Percentiles rank a stretch among this genome's conserved stretches.
phyloP scores from a whole-genome alignment of 1,140 invertebrate species.

The Calliopsis andreniformis region DNA sequence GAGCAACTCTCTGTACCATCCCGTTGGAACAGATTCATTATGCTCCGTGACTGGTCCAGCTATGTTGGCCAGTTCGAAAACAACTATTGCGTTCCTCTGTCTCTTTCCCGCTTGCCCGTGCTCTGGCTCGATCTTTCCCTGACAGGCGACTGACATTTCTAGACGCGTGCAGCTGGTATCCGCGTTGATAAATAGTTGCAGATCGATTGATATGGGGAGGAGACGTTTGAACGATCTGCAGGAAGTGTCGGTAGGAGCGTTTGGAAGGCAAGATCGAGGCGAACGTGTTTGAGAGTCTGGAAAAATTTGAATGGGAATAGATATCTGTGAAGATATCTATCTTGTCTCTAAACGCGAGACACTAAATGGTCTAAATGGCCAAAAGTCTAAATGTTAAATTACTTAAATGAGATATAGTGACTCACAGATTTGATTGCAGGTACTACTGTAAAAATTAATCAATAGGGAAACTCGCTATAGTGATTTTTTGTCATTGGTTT shows the following conservation, averaged over 20 bases:
- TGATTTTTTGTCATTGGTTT: too few relatives aligned
- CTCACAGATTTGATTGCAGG: too few relatives aligned
- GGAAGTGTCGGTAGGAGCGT: background rate
- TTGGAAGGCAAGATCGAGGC: background rate
- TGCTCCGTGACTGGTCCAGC: slow-evolving; percentile 61
- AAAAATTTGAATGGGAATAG: too few relatives aligned
- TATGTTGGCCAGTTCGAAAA: slow-evolving; percentile 68
- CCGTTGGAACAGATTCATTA: slow-evolving; percentile 73
- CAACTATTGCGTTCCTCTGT: slow-evolving; percentile 58
- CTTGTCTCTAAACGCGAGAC: too few relatives aligned
- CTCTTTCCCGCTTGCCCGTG: background rate
- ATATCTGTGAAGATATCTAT: too few relatives aligned
- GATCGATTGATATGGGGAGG: slow-evolving; percentile 8
- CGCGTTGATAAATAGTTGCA: slow-evolving; percentile 14
- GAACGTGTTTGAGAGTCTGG: background rate
- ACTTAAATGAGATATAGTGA: too few relatives aligned
- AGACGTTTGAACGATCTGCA: slow-evolving; percentile 13
- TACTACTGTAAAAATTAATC: too few relatives aligned
- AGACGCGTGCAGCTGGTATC: background rate
- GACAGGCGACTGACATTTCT: slow-evolving; percentile 9
- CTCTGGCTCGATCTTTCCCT: background rate
- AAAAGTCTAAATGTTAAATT: too few relatives aligned
- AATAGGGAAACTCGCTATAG: too few relatives aligned
- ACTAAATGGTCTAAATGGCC: too few relatives aligned
- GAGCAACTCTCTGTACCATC: slow-evolving; percentile 47